phyloP scores from a whole-genome alignment of 2,113 vertebrate genomes.

The Plecturocebus donacophilus region DNA sequence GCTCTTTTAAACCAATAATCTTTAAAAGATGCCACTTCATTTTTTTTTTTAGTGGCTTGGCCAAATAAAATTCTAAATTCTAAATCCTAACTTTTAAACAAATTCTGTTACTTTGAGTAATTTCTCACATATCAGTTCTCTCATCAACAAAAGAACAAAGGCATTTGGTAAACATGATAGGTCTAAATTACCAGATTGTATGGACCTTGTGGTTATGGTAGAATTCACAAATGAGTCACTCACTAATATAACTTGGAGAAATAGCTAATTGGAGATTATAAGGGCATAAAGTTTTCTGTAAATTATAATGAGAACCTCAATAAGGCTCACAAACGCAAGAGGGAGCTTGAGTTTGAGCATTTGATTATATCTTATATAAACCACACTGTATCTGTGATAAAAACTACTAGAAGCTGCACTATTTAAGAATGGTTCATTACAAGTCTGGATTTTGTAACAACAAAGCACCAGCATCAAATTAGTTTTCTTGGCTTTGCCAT shows the following conservation, averaged over 20 bases:
- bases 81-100: slow-evolving; percentile 42
- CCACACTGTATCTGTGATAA: not conserved
- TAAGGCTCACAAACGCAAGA: slow-evolving; percentile 53
- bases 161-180: not conserved
- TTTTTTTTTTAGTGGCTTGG: slow-evolving; percentile 25
- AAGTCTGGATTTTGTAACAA: not conserved
- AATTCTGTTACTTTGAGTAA: slow-evolving; percentile 46
- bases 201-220: not conserved
- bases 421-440: not conserved
- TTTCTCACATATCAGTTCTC: slow-evolving; percentile 32
- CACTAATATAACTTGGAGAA: slow-evolving; percentile 18
- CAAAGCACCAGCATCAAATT: not conserved
- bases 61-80: slow-evolving; percentile 45
- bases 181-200: slow-evolving; percentile 26
- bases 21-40: slow-evolving; percentile 46
- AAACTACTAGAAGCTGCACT: not conserved
- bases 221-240: slow-evolving; percentile 48
- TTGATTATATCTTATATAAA: slow-evolving; percentile 28
- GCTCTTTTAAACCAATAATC: slow-evolving; percentile 51
- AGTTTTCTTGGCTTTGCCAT: slow-evolving; percentile 35
- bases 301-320: slow-evolving; percentile 53
- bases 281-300: slow-evolving; percentile 30
- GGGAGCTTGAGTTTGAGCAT: not conserved
- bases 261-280: slow-evolving; percentile 38
- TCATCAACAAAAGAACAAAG: slow-evolving; percentile 41